Conservation (phyloP, 1,140 invertebrate species). For the Drosophila kurseongensis region DNA sequence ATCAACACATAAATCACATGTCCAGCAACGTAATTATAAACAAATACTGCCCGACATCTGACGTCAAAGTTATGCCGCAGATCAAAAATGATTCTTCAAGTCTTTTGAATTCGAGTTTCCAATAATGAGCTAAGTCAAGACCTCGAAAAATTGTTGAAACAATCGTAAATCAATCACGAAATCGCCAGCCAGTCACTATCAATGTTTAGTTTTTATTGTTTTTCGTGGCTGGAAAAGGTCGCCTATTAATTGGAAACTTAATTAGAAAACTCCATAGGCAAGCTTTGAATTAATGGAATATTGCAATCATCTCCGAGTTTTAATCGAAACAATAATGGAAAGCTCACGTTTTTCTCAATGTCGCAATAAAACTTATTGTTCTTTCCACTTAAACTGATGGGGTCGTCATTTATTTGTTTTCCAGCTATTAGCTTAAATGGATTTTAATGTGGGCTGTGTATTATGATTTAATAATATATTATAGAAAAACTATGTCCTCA, state of each 20-base stretch:
- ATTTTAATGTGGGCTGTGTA: no score
- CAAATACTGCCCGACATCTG: slow-evolving; percentile 15
- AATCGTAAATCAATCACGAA: slow-evolving; percentile 69
- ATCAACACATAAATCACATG: slow-evolving; percentile 58
- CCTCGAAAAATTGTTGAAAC: slow-evolving; percentile 30
- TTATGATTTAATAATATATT: not conserved
- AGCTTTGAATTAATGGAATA: slow-evolving; percentile 33
- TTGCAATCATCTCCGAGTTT: slow-evolving; percentile 8
- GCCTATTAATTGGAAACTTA: slow-evolving; percentile 58
- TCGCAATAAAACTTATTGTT: not conserved
- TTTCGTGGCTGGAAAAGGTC: slow-evolving; percentile 57
- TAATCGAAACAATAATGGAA: slow-evolving; percentile 7
- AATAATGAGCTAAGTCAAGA: slow-evolving; percentile 8
- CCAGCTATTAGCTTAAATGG: not conserved
- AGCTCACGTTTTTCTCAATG: slow-evolving; percentile 14
- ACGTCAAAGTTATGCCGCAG: slow-evolving; percentile 31
- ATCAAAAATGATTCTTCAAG: slow-evolving; percentile 1
- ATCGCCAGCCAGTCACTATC: slow-evolving; percentile 35
- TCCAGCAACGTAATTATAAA: slow-evolving; percentile 19
- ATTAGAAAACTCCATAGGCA: slow-evolving; percentile 58
- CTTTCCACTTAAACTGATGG: not conserved
- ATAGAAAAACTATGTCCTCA: no score
- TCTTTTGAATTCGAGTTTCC: not conserved
- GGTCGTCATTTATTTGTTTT: not conserved
- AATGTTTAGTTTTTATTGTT: slow-evolving; percentile 51